These are phyloP conservation scores for Eudorcas thomsonii DNA, from an alignment of 2,113 vertebrate species.

Conservation along the genomic window DNA sequence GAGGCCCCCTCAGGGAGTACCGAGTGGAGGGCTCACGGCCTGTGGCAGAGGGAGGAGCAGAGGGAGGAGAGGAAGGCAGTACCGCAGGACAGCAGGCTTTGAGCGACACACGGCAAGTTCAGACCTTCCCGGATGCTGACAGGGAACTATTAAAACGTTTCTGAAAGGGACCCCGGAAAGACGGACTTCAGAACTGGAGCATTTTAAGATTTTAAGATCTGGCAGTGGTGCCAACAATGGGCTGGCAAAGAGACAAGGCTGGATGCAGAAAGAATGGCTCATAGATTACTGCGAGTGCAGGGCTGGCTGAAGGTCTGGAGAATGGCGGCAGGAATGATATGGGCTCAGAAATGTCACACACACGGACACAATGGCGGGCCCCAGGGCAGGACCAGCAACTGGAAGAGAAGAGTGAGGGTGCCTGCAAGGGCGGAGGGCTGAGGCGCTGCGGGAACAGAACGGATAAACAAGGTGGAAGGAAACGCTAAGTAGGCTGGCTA, in stretches of 20 bases:
- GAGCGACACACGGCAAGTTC: too few species aligned
- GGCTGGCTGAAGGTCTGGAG: too few species aligned
- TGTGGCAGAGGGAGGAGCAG: rapidly evolving
- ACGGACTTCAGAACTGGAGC: not conserved
- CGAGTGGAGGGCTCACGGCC: not conserved
- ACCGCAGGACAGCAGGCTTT: rapidly evolving
- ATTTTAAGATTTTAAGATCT: not conserved
- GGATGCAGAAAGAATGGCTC: not conserved
- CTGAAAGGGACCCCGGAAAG: not conserved
- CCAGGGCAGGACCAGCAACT: not conserved
- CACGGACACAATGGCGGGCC: not conserved
- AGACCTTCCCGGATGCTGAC: not conserved
- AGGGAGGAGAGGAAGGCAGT: not conserved
- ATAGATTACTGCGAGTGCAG: rapidly evolving
- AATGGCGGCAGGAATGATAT: not conserved
- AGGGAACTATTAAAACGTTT: not conserved
- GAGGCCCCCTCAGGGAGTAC: not conserved
- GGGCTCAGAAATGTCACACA: not conserved
- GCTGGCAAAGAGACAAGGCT: not conserved
- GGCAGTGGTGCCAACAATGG: not conserved
- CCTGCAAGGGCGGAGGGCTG: not conserved
- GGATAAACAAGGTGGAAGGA: not conserved
- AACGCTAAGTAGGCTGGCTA: not conserved
- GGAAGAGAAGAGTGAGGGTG: not conserved
- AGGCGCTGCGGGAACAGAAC: not conserved